These are phyloP conservation scores for Acipenser oxyrinchus DNA, from an alignment of 2,797 vertebrate species.

Conservation along the genomic window DNA sequence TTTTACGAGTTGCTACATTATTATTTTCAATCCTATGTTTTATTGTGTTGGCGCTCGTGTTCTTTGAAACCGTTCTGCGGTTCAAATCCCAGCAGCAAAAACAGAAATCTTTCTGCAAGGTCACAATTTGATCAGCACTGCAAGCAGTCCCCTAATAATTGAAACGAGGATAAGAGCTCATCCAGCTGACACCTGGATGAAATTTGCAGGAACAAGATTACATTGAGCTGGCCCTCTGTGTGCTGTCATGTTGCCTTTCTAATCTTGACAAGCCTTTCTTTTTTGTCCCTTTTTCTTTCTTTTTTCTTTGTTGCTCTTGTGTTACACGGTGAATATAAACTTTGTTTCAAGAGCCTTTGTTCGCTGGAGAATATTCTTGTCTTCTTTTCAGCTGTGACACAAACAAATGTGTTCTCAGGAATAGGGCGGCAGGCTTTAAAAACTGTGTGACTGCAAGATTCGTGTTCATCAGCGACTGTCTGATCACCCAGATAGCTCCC, in stretches of 20 bases:
- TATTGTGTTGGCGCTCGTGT: too few relatives aligned
- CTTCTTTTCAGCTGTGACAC: too few relatives aligned
- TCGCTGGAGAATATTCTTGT: not conserved
- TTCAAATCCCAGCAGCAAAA: not conserved
- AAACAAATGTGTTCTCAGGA: too few relatives aligned
- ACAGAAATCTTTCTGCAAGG: slow-evolving; percentile 3
- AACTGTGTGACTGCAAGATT: too few relatives aligned
- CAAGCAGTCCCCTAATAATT: slow-evolving; percentile 1
- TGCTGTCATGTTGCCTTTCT: slow-evolving; percentile 1
- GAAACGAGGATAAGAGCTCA: slow-evolving; percentile 6
- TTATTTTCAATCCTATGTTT: too few relatives aligned
- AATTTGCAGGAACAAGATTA: slow-evolving; percentile 8
- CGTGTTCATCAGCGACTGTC: too few relatives aligned
- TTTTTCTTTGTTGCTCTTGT: not conserved
- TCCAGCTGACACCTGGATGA: not conserved
- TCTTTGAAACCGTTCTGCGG: too few relatives aligned
- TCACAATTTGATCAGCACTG: not conserved
- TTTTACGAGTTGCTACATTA: too few relatives aligned
- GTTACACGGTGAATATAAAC: not conserved
- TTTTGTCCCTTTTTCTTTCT: not conserved
- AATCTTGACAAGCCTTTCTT: slow-evolving; percentile 6
- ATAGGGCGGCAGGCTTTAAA: too few relatives aligned
- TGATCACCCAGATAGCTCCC: too few relatives aligned
- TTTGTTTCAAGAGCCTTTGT: slow-evolving; percentile 32
- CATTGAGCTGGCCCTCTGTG: not conserved